Percentiles rank a stretch among this genome's conserved stretches.
phyloP scores from a whole-genome alignment of 2,797 vertebrate genomes.

The Argya squamiceps region DNA sequence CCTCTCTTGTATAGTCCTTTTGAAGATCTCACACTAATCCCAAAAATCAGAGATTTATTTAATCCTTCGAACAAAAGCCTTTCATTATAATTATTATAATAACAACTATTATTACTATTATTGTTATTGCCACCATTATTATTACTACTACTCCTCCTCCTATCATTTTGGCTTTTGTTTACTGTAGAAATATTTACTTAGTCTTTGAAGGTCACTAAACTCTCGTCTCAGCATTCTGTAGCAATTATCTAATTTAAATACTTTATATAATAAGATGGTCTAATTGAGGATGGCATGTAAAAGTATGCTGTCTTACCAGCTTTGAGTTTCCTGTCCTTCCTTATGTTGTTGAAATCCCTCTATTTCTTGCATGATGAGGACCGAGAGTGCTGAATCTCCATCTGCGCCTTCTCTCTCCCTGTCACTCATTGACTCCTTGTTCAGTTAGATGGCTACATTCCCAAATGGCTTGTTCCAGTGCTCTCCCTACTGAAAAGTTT shows the following conservation, averaged over 20 bases:
- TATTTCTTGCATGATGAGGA: neutral
- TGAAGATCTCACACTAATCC: neutral
- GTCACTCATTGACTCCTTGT: neutral
- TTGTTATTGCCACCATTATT: neutral
- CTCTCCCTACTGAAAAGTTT: neutral
- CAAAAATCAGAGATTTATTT: slow-evolving; percentile 8
- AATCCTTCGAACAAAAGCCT: neutral
- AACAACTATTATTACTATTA: neutral
- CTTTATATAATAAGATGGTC: neutral
- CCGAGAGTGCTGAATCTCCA: rapidly evolving
- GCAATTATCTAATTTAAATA: slow-evolving; percentile 1
- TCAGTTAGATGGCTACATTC: neutral
- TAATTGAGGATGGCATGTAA: neutral
- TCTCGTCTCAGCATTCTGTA: neutral
- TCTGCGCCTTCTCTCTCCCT: neutral
- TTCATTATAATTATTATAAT: neutral
- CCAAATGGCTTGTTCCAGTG: neutral
- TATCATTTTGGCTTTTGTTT: slow-evolving; percentile 10
- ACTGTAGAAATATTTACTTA: neutral
- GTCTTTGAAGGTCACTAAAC: neutral
- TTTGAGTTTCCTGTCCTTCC: neutral
- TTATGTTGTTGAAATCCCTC: neutral
- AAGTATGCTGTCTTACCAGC: neutral
- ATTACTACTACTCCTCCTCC: neutral
- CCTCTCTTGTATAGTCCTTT: neutral